Conservation (phyloP, 2,113 vertebrate genomes). For the Eulemur macaco region DNA sequence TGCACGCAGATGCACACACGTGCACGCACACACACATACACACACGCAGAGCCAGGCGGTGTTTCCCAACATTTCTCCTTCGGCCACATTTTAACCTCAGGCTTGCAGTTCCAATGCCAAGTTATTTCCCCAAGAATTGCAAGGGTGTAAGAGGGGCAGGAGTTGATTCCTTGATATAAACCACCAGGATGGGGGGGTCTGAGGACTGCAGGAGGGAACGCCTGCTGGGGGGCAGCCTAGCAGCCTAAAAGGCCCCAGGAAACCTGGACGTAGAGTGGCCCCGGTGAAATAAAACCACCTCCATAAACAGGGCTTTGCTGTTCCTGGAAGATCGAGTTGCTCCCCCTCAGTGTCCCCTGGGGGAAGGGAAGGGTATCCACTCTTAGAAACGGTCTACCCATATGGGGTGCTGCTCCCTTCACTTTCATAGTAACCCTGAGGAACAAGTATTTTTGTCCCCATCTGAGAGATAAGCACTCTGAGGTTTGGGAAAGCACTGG, state of each 20-base stretch:
- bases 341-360: accelerated
- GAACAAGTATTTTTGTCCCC: not conserved
- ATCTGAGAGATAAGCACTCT: not conserved
- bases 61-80: not conserved
- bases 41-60: no score
- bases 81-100: conserved; percentile 4
- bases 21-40: not conserved
- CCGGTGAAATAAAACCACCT: not conserved
- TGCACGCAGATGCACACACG: not conserved
- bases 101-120: not conserved
- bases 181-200: not conserved
- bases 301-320: not conserved
- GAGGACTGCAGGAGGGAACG: not conserved
- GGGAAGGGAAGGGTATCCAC: not conserved
- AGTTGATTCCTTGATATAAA: not conserved
- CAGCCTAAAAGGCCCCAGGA: not conserved
- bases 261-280: accelerated
- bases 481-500: not conserved
- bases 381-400: not conserved
- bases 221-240: not conserved
- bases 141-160: not conserved
- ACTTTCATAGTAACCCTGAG: not conserved
- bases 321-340: not conserved
- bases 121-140: conserved; percentile 34
- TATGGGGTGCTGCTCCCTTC: not conserved